Evolutionary conservation across 2,888 invertebrate species (phyloP).

Genomic region (Neoitamus cyanurus): DNA sequence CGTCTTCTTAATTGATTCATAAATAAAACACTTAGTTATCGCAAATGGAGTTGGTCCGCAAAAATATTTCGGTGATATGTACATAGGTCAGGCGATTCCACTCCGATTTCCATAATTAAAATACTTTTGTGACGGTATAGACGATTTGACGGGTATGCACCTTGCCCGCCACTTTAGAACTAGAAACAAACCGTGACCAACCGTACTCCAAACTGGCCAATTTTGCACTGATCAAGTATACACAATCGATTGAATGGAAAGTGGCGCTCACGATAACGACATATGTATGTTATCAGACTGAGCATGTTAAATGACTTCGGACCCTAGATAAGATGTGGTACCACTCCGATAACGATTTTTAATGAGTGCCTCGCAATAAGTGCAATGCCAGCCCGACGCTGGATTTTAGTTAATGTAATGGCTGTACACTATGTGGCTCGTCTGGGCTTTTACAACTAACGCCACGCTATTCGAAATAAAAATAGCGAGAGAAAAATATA

Average conservation of each 20-base stretch:
- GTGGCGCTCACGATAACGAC: background rate
- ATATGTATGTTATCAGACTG: slow-evolving; percentile 6
- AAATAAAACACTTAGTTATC: slow-evolving; percentile 32
- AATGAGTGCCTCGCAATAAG: background rate
- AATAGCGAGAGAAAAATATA: background rate
- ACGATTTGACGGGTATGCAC: no score
- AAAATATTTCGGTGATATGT: slow-evolving; percentile 6
- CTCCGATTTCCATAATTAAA: background rate
- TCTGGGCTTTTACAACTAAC: background rate
- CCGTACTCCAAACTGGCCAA: background rate
- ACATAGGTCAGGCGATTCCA: slow-evolving; percentile 10
- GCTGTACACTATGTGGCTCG: background rate
- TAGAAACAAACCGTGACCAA: background rate
- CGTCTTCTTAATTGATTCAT: slow-evolving; percentile 27
- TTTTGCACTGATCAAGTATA: slow-evolving; percentile 27
- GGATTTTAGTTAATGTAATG: background rate
- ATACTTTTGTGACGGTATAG: background rate
- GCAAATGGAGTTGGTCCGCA: background rate
- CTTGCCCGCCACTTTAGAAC: background rate
- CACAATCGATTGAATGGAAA: background rate
- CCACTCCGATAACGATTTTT: slow-evolving; percentile 26
- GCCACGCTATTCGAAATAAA: background rate
- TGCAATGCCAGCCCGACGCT: background rate
- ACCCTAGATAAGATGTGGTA: slow-evolving; percentile 35
- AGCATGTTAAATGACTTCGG: slow-evolving; percentile 27